Evolutionary conservation across 2,888 invertebrate species (phyloP), one percentile per base, ranked within the genome.

Genomic region (Hypomecis punctinalis): DNA sequence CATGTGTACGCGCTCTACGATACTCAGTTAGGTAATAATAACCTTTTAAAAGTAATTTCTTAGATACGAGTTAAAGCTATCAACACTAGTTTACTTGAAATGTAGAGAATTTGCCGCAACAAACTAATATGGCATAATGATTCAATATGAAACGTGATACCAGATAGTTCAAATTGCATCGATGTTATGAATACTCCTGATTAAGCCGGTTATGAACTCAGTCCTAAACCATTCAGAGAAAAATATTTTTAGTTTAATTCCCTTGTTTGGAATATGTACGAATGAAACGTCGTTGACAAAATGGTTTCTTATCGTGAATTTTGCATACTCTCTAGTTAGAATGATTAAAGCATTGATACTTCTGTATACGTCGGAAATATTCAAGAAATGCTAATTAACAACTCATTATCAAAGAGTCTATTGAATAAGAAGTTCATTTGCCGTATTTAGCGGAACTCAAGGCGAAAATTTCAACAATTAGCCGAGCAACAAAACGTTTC

Each of bases 91-190:
- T 68, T 64, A 66, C 66, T 72, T 73, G 45, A 69, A 69, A 73
- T 68, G 64, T 71, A 57, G 57, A 60, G 65, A 76, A 77, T 76
- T 76, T 76, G 76, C 71, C 68, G 70, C 76, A 82, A 81, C 82
- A 83, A 40, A 56, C 56, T 47, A 47, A 56, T 23, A 56, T 56
- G 56, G 56, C 39, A 47, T 69, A 70, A 66, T 49, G 67, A 46
- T 46, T 47, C 56, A 56, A 56, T 46, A 46, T 40, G 47, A 40
- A 33, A 61, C 54, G 33, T 53, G 48, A 40, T 45, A 13, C 39
- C 8, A 43, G 6, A 48, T 49, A 55, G 36, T 61, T 45, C 8
- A 36, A 11, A 56, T 40, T 7, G 13, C 23, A 23, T 23, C 10
- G 47, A 48, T 39, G 10, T 55, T n/a, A 47, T 47, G n/a, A 40